Base-by-base conservation (phyloP, 2,888 invertebrate genomes). In the Metallyticus violacea region DNA sequence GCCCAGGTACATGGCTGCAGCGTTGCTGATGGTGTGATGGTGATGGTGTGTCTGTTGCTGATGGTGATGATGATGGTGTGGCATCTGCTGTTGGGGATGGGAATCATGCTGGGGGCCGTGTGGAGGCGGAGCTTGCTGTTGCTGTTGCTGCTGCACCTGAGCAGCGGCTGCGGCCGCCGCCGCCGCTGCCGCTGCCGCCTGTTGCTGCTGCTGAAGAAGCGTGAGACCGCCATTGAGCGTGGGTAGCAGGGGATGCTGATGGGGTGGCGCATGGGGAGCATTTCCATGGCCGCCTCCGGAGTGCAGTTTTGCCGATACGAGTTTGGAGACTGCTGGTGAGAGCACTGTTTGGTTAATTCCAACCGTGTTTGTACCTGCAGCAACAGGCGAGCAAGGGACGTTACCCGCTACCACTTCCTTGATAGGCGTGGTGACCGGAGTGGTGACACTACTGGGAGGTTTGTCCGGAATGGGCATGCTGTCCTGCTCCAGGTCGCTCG, bases 1-100 rank as follows among this genome's bases (percentile, higher is more conserved):
- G 89, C 96, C 96, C 89, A 96, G 93, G 92, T 97, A 96, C 95
- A 96, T 96, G 78, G 93, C 93, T 77, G 93, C 93, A 83, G 93
- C 93, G 89, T 91, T 93, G 89, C 92, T 93, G 88, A 89, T 89
- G 7, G 89, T 89, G 85, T 89, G 89, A 30, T 89, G 88, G 26
- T 89, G 89, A 4, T 89, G 89, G 82, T 88, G 89, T 81, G 90
- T 90, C 4, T 89, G 89, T 85, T 89, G 89, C 62, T 87, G 89
- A 77, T 89, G 89, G 89, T 88, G 89, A 85, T 90, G 90, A 1
- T 89, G 89, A 86, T 89, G 89, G 77, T 88, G 89, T 77, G 88
- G 89, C 87, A 89, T 89, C 88, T 89, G 87, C 87, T 91, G 91
- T 77, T 86, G 88, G 9, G 82, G 81, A 40, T 87, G 86, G 28